phyloP scores from a whole-genome alignment of 1,140 invertebrate genomes.

The Trinorchestia longiramus region DNA sequence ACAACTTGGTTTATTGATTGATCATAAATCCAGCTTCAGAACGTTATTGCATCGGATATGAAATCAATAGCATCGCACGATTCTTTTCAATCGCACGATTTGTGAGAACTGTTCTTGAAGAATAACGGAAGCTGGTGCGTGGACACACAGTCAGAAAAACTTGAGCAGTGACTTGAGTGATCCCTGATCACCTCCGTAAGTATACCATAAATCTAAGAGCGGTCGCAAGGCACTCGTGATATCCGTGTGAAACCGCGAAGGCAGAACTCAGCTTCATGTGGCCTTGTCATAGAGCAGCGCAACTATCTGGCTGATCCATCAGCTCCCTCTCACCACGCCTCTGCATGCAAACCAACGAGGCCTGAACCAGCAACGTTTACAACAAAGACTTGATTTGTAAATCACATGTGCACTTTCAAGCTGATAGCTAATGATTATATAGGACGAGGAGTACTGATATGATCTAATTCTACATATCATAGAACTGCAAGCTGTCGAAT shows the following conservation, averaged over 20 bases:
- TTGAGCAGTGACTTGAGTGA: neutral
- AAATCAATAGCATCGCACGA: too few species aligned
- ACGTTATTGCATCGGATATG: too few species aligned
- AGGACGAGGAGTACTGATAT: too few species aligned
- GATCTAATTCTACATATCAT: too few species aligned
- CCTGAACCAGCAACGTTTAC: neutral
- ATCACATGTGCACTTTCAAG: neutral
- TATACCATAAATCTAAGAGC: neutral
- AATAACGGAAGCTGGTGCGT: too few species aligned
- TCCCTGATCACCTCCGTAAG: neutral
- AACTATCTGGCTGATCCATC: neutral
- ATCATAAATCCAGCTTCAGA: too few species aligned
- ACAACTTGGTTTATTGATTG: too few species aligned
- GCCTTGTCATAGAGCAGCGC: neutral
- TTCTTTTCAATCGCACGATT: too few species aligned
- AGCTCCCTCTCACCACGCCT: neutral
- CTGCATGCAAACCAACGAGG: neutral
- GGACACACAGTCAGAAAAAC: too few species aligned
- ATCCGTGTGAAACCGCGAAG: neutral
- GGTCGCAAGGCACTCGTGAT: neutral
- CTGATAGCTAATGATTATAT: neutral
- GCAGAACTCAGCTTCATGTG: neutral
- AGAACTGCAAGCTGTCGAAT: too few species aligned
- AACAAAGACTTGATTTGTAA: neutral
- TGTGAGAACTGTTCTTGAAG: too few species aligned